Evolutionary conservation across 2,113 vertebrate genomes (phyloP), one percentile per base, ranked within the genome.

Genomic region (Stomatorhinus ivindoensis): DNA sequence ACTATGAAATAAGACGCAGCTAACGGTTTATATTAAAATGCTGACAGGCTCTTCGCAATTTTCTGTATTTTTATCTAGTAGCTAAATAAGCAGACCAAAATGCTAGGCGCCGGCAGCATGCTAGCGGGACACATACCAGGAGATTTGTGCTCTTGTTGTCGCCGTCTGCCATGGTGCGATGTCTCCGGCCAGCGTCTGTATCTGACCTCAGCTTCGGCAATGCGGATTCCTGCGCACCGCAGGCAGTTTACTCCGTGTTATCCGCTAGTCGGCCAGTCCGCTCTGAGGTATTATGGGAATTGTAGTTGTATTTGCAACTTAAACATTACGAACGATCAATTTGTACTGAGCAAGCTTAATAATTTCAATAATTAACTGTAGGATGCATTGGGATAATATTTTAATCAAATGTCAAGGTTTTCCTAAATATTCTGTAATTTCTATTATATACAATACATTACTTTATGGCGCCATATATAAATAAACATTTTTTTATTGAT

Each of bases 71-170:
- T 6, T 46, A 50, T 47, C 48, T 39, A 46, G 53, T 19, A 21
- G 48, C 3, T n/a, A 86, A 84, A 51, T 44, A 4, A 86, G n/a
- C 42, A 19, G 31, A 35, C 4, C 73, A 13, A 85, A 85, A 19
- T 19, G 19, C 48, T 87, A 58, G 21, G 6, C 17, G 27, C 15
- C 84, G 44, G 47, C 84, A 86, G 21, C 31, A 35, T 88, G 13
- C 76, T 89, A 55, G 10, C 9, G 0, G 24, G 39, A 9, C 24
- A 58, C 88, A 53, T 89, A 89, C 88, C 88, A 89, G 51, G 48
- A 89, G 51, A 50, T 85, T 89, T 46, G 80, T 51, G 51, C 88
- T 85, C 83, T 89, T 89, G 88, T 89, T 89, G 76, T 89, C 88
- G 9, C 88, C 51, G 39, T 89, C 88, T 84, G 88, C 88, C 88